Evolutionary conservation across 2,113 vertebrate genomes (phyloP), one percentile per base, ranked within the genome.

Genomic region (Sialia sialis): DNA sequence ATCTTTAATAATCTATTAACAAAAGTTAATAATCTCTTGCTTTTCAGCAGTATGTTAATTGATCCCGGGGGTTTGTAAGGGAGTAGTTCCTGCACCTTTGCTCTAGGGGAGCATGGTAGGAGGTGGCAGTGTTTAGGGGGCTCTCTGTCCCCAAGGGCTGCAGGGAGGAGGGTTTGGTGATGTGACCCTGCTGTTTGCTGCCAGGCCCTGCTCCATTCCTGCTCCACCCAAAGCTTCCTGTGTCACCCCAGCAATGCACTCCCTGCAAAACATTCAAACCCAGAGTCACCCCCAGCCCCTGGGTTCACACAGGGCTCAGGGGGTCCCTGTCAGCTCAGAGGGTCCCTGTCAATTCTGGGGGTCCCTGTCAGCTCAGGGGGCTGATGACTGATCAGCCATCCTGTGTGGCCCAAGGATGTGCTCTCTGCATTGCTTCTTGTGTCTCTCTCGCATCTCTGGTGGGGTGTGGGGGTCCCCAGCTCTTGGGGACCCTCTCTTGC

Each of bases 1-100:
- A 86, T 96, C 94, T 95, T 95, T 88, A 96, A 92, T 95, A 94
- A 94, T 94, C 90, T 93, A 81, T 96, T 92, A 95, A 67, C 76
- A 74, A 15, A 73, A 94, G 85, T 91, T 95, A 87, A 93, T 95
- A 51, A 83, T 84, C 67, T 70, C 64, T 38, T 85, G 84, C 89
- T 93, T 93, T 93, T 89, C 87, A 62, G 75, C 0, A 1, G 49
- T 43, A 9, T 77, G 81, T 77, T 93, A 77, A 89, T 94, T 79
- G 94, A 25, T 79, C 41, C 49, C 9, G 5, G 49, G 76, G 73
- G 67, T 25, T 84, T 81, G 20, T 6, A 39, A 79, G 44, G 85
- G 39, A 75, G 25, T 68, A 67, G 29, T 75, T 84, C n/a, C 32
- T 0, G 0, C 75, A n/a, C 66, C 46, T 84, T 87, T 51, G 68